Conservation (phyloP, 37 sponge, comb jelly and placozoan genomes). For the Hexactinellida sp. region DNA sequence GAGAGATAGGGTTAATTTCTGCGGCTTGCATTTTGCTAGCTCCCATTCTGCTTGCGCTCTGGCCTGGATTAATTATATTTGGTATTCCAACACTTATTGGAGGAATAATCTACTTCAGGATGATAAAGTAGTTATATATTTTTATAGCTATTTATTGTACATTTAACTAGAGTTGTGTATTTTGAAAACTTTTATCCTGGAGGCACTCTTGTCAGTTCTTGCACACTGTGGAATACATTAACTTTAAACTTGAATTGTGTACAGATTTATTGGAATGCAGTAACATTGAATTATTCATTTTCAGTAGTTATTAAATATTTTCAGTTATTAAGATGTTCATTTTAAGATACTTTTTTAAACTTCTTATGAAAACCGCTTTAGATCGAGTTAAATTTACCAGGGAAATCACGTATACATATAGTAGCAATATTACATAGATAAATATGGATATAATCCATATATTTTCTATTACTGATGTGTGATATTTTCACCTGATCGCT, state of each 20-base stretch:
- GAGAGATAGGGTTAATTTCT: neutral
- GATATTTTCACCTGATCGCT: too few species aligned
- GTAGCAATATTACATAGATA: too few species aligned
- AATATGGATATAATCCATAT: too few species aligned
- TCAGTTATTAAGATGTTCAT: neutral
- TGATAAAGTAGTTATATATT: neutral
- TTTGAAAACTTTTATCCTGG: neutral
- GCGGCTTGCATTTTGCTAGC: neutral
- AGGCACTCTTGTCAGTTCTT: too few species aligned
- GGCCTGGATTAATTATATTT: neutral
- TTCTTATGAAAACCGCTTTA: too few species aligned
- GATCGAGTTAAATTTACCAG: too few species aligned
- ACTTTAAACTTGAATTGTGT: neutral
- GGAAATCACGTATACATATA: too few species aligned
- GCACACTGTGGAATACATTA: neutral
- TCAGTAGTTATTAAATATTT: too few species aligned
- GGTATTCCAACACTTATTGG: constrained; percentile 4
- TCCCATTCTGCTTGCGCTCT: neutral
- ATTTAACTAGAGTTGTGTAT: neutral
- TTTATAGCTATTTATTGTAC: neutral
- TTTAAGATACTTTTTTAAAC: too few species aligned
- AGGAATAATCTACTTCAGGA: neutral
- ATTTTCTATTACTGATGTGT: too few species aligned
- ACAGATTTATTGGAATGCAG: neutral
- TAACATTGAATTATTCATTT: too few species aligned